These are phyloP conservation scores for Xyrauchen texanus DNA, from an alignment of 2,113 vertebrate species.

Conservation along the genomic window DNA sequence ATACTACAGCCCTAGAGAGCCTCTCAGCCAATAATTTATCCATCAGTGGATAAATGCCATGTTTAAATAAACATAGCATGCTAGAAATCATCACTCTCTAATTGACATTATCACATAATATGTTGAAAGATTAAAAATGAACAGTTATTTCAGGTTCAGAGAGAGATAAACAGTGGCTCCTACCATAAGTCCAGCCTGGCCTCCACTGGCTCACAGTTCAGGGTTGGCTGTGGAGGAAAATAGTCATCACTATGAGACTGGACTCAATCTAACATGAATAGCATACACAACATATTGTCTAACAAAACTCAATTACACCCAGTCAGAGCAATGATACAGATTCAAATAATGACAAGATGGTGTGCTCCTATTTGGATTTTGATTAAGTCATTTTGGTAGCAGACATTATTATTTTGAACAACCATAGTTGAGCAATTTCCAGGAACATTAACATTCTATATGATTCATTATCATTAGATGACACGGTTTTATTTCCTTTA, in stretches of 20 bases:
- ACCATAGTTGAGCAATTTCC: no score
- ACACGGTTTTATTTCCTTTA: neutral
- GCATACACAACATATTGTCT: neutral
- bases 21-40: constrained; percentile 17
- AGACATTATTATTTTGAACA: neutral
- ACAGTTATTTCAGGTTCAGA: neutral
- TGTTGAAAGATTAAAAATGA: neutral
- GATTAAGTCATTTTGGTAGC: no score
- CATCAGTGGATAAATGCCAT: neutral
- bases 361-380: neutral
- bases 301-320: constrained; percentile 20
- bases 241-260: constrained; percentile 33
- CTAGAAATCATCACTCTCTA: constrained; percentile 17
- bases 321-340: neutral
- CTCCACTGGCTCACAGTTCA: constrained; percentile 72
- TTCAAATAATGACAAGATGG: neutral
- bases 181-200: constrained; percentile 77
- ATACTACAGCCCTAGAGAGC: neutral
- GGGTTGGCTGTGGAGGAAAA: constrained; percentile 64
- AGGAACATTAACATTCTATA: neutral
- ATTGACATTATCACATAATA: constrained; percentile 31
- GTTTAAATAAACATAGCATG: constrained; percentile 13
- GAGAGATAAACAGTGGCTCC: constrained; percentile 51
- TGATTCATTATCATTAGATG: constrained; percentile 18
- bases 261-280: constrained; percentile 22